Conservation (phyloP, 2,797 vertebrate genomes). For the Sebastes cheni region DNA sequence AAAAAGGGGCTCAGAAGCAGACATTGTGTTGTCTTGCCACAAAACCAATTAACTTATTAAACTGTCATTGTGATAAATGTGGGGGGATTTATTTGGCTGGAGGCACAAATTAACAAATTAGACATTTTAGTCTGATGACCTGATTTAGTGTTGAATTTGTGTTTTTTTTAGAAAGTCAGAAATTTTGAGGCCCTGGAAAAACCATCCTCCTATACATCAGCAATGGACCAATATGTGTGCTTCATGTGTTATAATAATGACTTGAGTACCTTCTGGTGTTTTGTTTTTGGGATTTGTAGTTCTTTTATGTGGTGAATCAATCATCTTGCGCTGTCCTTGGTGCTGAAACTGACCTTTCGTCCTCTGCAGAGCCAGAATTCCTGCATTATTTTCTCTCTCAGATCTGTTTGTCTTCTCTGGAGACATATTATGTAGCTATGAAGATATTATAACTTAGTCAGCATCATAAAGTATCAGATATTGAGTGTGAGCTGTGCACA, state of each 20-base stretch:
- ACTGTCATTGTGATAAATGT: constrained; percentile 42
- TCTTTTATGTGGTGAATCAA: constrained; percentile 18
- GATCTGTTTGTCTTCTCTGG: not conserved
- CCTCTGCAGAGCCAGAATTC: constrained; percentile 17
- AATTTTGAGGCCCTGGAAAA: not conserved
- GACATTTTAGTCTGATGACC: not conserved
- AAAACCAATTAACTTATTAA: constrained; percentile 52
- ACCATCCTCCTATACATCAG: not conserved
- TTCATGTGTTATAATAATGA: not conserved
- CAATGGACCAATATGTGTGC: not conserved
- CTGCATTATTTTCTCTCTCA: not conserved
- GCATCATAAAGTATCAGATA: constrained; percentile 2
- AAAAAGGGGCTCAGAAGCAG: constrained; percentile 7
- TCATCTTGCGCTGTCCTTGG: constrained; percentile 68
- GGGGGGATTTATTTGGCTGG: constrained; percentile 22
- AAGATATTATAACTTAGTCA: not conserved
- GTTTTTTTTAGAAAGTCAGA: constrained; percentile 16
- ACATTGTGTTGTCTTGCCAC: constrained; percentile 6
- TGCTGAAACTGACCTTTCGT: constrained; percentile 61
- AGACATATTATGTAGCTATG: not conserved
- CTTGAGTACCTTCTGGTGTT: not conserved
- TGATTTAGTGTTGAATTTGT: constrained; percentile 22
- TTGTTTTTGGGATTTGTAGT: not conserved
- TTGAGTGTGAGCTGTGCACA: not conserved
- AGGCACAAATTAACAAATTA: constrained; percentile 21